A percentile compares a stretch with the other conserved stretches of the same genome.
Conservation (phyloP, 2,113 vertebrate genomes). For the Ifrita kowaldi region DNA sequence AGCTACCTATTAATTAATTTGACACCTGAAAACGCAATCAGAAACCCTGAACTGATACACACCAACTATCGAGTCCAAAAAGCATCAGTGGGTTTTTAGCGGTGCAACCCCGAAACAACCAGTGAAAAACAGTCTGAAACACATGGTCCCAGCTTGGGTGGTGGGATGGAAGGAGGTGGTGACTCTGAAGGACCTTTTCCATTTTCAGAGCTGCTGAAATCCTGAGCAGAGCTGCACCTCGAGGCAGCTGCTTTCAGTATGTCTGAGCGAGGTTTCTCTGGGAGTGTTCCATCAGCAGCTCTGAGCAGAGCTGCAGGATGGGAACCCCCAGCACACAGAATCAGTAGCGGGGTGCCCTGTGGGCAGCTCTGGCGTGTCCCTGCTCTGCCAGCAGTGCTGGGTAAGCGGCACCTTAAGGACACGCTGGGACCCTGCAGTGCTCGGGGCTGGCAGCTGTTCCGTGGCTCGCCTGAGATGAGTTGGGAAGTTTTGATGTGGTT, state of each 20-base stretch:
- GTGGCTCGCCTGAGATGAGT: not conserved
- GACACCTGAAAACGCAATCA: not conserved
- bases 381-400: fast-evolving
- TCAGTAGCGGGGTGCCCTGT: not conserved
- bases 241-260: not conserved
- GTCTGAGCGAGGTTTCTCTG: not conserved
- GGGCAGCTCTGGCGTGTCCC: not conserved
- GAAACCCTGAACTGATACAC: not conserved
- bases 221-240: not conserved
- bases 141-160: not conserved
- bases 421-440: not conserved
- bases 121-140: not conserved
- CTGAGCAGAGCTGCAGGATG: not conserved
- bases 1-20: not conserved
- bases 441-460: not conserved
- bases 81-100: not conserved
- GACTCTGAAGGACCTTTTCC: not conserved
- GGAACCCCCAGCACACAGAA: not conserved
- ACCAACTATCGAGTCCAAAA: not conserved
- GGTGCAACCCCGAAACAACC: not conserved
- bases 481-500: not conserved
- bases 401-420: not conserved
- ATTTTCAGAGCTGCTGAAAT: not conserved
- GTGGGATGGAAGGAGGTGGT: not conserved
- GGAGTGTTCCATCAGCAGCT: not conserved